These are phyloP conservation scores for Misgurnus anguillicaudatus DNA, from an alignment of 2,113 vertebrate species.

Conservation along the genomic window DNA sequence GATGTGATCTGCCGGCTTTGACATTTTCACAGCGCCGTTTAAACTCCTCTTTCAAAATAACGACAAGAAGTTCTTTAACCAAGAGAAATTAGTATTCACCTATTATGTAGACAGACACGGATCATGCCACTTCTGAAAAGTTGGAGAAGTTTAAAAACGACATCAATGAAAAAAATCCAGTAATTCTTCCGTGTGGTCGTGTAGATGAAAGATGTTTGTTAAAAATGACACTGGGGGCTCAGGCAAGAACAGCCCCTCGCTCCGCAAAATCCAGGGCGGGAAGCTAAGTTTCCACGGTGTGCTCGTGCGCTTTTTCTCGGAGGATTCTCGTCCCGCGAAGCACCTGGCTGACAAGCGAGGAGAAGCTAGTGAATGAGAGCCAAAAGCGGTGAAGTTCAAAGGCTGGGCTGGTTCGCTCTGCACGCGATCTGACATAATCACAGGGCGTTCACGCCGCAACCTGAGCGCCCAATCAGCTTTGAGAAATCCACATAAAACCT, in stretches of 20 bases:
- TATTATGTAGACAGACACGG: slow-evolving; percentile 73
- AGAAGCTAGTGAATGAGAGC: slow-evolving; percentile 81
- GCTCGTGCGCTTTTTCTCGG: slow-evolving; percentile 59
- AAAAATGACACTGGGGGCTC: slow-evolving; percentile 44
- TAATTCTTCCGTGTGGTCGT: slow-evolving; percentile 56
- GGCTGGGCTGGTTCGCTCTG: slow-evolving; percentile 87
- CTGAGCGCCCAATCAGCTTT: slow-evolving; percentile 90
- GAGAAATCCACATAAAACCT: slow-evolving; percentile 78
- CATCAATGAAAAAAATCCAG: slow-evolving; percentile 64
- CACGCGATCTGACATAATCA: slow-evolving; percentile 92
- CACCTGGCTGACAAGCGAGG: slow-evolving; percentile 88
- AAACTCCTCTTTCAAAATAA: slow-evolving; percentile 56
- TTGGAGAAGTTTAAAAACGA: slow-evolving; percentile 50
- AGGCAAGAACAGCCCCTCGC: slow-evolving; percentile 54
- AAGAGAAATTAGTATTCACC: slow-evolving; percentile 69
- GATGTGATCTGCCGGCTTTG: slow-evolving; percentile 97
- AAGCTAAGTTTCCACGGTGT: slow-evolving; percentile 71
- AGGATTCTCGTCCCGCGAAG: slow-evolving; percentile 76
- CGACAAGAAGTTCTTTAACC: slow-evolving; percentile 66
- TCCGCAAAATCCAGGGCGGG: slow-evolving; percentile 74
- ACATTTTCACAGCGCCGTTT: slow-evolving; percentile 77
- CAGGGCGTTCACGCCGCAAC: slow-evolving; percentile 88
- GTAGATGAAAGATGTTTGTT: slow-evolving; percentile 61
- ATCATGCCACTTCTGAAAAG: slow-evolving; percentile 80
- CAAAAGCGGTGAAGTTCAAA: slow-evolving; percentile 93